Evolutionary conservation across 2,113 vertebrate genomes (phyloP), one percentile per base, ranked within the genome.

Genomic region (Thryonomys swinderianus): DNA sequence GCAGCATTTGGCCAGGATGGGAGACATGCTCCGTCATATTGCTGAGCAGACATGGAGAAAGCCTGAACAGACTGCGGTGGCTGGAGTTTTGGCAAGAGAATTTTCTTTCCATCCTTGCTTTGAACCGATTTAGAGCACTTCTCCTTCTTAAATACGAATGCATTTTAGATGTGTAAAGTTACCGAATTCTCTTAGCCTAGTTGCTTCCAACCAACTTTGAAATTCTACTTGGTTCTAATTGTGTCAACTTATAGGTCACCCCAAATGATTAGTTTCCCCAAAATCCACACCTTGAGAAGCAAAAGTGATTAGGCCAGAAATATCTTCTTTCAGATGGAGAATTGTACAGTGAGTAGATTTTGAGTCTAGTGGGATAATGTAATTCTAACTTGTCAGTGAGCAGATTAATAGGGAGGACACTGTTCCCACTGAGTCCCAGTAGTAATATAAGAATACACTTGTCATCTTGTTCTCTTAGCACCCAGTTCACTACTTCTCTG

Each of bases 81-180:
- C 90, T 95, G 69, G 61, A 74, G 51, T 92, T 93, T 94, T 89
- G 95, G 96, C 95, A 59, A 51, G 13, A 42, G 45, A 87, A 2
- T 73, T 82, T 55, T 57, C 20, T 97, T 97, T 94, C 94, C 95
- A 88, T 95, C 92, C 85, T 94, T 88, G 85, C 76, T 96, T 53
- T 59, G 81, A 85, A 62, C 57, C 90, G 87, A 93, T 95, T 94
- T 96, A 92, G 84, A 91, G 94, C 66, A 73, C 69, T 93, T 92
- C 85, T 79, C 66, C 90, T 96, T 96, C 64, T 69, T 88, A 92
- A 96, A 93, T 57, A 95, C 61, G 61, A 93, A 88, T 88, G 45
- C 59, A 90, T 69, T 97, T 96, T 93, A 67, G 34, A 96, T 83
- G 66, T 80, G 71, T 55, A 76, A 83, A 96, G 86, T 86, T 62